Evolutionary conservation across 2,888 invertebrate species (phyloP).

Genomic region (Willowsia nigromaculata): DNA sequence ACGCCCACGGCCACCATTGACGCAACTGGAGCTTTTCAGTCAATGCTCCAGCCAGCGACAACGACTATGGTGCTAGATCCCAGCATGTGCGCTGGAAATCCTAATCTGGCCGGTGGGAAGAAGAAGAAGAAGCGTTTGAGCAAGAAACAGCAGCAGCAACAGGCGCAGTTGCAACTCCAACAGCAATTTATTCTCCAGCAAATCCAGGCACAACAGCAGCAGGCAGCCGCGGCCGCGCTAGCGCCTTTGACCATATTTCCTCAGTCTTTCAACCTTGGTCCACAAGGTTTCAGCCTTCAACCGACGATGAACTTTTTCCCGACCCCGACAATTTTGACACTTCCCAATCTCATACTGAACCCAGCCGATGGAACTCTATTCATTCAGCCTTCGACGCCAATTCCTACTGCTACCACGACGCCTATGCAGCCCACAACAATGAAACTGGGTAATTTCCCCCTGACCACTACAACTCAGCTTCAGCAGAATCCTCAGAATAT

Average conservation of each 20-base stretch:
- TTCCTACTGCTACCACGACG: conserved; percentile 68
- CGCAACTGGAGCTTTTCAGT: conserved; percentile 69
- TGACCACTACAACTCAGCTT: conserved; percentile 64
- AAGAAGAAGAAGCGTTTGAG: conserved; percentile 77
- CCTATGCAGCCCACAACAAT: conserved; percentile 62
- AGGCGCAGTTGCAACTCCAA: conserved; percentile 79
- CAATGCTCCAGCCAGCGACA: conserved; percentile 70
- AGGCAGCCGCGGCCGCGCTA: conserved; percentile 66
- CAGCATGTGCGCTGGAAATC: conserved; percentile 73
- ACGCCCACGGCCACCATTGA: conserved; percentile 71
- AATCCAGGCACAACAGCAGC: conserved; percentile 78
- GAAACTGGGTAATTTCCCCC: conserved; percentile 76
- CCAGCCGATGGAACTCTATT: conserved; percentile 78
- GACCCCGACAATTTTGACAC: conserved; percentile 76
- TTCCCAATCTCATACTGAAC: conserved; percentile 78
- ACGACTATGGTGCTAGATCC: conserved; percentile 78
- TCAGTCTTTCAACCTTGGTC: conserved; percentile 78
- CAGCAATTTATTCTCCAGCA: conserved; percentile 77
- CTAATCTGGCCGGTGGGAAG: conserved; percentile 67
- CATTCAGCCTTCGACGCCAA: conserved; percentile 75
- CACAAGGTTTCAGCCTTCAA: conserved; percentile 77
- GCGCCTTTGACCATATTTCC: conserved; percentile 76
- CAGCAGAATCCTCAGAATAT: conserved; percentile 71
- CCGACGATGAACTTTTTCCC: conserved; percentile 78
- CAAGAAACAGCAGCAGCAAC: conserved; percentile 80